Evolutionary conservation across 2,888 invertebrate genomes (phyloP).

Genomic region (Molorchus minor): DNA sequence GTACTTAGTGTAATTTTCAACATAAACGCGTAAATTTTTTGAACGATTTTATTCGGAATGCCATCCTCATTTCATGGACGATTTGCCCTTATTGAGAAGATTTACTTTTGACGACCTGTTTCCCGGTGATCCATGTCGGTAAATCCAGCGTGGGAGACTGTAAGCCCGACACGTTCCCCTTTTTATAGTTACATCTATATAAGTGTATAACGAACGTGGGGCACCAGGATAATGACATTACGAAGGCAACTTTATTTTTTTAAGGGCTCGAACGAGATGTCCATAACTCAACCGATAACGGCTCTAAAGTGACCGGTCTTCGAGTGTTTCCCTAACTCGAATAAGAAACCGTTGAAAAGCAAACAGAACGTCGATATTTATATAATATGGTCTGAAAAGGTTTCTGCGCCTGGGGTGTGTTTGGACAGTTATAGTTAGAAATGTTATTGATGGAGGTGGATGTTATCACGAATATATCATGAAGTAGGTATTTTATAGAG

Average conservation of each 20-base stretch:
- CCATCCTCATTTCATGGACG: not conserved
- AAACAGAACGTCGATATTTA: not conserved
- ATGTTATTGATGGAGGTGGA: too few species aligned
- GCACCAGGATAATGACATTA: not conserved
- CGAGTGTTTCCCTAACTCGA: not conserved
- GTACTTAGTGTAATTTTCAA: too few species aligned
- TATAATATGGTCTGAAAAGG: too few species aligned
- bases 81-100: not conserved
- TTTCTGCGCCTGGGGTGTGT: too few species aligned
- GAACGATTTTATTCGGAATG: too few species aligned
- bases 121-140: not conserved
- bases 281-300: constrained; percentile 3
- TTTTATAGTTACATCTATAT: constrained; percentile 13
- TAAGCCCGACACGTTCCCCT: not conserved
- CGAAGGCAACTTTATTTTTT: not conserved
- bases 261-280: not conserved
- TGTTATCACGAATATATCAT: too few species aligned
- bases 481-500: too few species aligned
- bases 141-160: constrained; percentile 9
- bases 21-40: too few species aligned
- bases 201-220: constrained; percentile 7
- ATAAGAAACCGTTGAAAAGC: constrained; percentile 1
- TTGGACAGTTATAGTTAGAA: too few species aligned
- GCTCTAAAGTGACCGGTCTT: not conserved
- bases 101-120: not conserved